A percentile compares a stretch with the other conserved stretches of the same genome.
Evolutionary conservation across 1,140 invertebrate genomes (phyloP).

Genomic region (Drosophila asahinai): DNA sequence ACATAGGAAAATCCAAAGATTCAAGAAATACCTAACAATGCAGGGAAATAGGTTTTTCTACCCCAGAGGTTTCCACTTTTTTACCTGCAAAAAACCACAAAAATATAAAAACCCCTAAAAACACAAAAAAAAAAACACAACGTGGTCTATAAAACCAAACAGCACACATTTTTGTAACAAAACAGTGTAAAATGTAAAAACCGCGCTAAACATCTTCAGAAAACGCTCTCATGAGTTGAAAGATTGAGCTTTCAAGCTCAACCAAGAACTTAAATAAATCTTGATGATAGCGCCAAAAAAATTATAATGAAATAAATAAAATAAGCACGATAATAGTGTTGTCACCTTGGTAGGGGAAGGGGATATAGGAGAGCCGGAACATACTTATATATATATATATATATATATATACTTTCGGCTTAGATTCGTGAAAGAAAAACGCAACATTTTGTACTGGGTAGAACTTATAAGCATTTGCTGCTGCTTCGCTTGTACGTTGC

Average conservation of each 20-base stretch:
- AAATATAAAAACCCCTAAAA: background rate
- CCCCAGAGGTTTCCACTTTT: conserved; percentile 19
- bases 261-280: conserved; percentile 15
- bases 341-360: background rate
- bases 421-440: too few relatives aligned
- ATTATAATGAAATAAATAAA: conserved; percentile 21
- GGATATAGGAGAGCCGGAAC: too few relatives aligned
- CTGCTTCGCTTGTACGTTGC: too few relatives aligned
- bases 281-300: conserved; percentile 47
- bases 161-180: conserved; percentile 21
- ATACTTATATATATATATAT: too few relatives aligned
- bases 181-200: conserved; percentile 44
- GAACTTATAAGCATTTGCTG: too few relatives aligned
- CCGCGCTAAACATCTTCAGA: conserved; percentile 19
- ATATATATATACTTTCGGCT: too few relatives aligned
- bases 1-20: too few relatives aligned
- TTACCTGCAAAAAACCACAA: conserved; percentile 9
- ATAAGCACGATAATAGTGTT: background rate
- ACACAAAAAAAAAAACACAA: background rate
- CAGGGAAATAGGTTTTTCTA: conserved; percentile 13
- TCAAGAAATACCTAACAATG: background rate
- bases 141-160: background rate
- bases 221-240: conserved; percentile 17
- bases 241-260: conserved; percentile 1
- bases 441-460: too few relatives aligned